Percentiles rank a stretch among this genome's conserved stretches.
These are phyloP conservation scores for Drosophila aldrichi DNA, from an alignment of 2,888 invertebrate species.

Conservation along the genomic window DNA sequence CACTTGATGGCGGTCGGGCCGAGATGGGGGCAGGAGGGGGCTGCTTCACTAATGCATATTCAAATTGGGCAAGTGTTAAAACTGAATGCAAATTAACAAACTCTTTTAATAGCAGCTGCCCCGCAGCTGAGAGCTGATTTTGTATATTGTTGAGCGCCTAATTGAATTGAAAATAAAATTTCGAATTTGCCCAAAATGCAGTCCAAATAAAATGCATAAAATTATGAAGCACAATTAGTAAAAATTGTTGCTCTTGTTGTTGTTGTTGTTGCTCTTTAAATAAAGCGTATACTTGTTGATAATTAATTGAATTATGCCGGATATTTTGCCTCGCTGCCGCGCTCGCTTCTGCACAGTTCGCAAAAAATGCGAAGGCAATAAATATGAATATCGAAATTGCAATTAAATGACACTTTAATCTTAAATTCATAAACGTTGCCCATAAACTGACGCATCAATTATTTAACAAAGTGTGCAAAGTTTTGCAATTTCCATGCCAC, in stretches of 20 bases:
- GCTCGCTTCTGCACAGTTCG: constrained; percentile 15
- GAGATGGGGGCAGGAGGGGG: not conserved
- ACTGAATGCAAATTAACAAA: constrained; percentile 74
- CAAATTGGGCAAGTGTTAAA: constrained; percentile 62
- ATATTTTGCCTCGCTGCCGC: not conserved
- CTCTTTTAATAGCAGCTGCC: constrained; percentile 61
- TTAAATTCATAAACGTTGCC: constrained; percentile 76
- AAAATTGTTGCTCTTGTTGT: not conserved
- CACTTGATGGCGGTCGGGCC: not conserved
- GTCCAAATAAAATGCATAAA: constrained; percentile 1
- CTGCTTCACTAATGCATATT: constrained; percentile 48
- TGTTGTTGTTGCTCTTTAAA: constrained; percentile 44
- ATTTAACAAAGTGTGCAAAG: constrained; percentile 70
- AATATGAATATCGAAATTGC: constrained; percentile 58
- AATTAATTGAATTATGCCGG: constrained; percentile 66
- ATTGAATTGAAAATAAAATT: constrained; percentile 51
- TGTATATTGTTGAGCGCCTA: too few species aligned
- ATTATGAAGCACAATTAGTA: constrained; percentile 10
- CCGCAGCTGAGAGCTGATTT: too few species aligned
- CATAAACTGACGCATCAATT: constrained; percentile 60
- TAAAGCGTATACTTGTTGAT: constrained; percentile 64
- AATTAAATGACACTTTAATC: constrained; percentile 79
- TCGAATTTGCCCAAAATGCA: constrained; percentile 1
- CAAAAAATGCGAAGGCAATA: constrained; percentile 34
- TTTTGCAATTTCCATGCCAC: constrained; percentile 68